A percentile compares a stretch with the other conserved stretches of the same genome.
Conservation (phyloP, 2,797 vertebrate species). For the Gymnothorax javanicus region DNA sequence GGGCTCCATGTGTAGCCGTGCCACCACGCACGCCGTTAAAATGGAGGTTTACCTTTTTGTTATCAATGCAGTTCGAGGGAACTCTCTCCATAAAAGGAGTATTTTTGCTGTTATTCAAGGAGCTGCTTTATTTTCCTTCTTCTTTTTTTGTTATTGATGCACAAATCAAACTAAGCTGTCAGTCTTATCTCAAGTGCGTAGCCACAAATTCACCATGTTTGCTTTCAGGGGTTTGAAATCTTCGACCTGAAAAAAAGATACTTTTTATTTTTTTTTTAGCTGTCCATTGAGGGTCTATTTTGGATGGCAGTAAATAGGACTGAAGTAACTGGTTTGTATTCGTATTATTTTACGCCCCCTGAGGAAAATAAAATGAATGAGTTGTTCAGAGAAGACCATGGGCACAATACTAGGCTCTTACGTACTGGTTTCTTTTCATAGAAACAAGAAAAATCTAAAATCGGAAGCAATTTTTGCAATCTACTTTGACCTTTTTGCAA, state of each 20-base stretch:
- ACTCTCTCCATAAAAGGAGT: too few relatives aligned
- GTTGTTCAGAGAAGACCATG: not conserved
- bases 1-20: not conserved
- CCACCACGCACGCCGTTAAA: not conserved
- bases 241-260: not conserved
- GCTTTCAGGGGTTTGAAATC: not conserved
- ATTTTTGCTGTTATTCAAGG: not conserved
- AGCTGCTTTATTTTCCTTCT: not conserved
- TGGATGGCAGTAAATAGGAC: not conserved
- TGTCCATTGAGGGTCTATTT: not conserved
- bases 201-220: not conserved
- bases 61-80: not conserved
- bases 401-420: not conserved
- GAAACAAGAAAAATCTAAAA: not conserved
- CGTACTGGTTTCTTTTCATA: not conserved
- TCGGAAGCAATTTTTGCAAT: not conserved
- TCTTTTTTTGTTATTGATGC: not conserved
- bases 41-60: not conserved
- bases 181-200: not conserved
- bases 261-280: not conserved
- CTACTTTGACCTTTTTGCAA: not conserved
- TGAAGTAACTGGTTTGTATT: not conserved
- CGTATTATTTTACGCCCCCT: not conserved
- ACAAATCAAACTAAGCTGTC: not conserved
- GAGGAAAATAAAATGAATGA: not conserved